phyloP scores from a whole-genome alignment of 2,888 invertebrate genomes.

The Coleophora flavipennella region DNA sequence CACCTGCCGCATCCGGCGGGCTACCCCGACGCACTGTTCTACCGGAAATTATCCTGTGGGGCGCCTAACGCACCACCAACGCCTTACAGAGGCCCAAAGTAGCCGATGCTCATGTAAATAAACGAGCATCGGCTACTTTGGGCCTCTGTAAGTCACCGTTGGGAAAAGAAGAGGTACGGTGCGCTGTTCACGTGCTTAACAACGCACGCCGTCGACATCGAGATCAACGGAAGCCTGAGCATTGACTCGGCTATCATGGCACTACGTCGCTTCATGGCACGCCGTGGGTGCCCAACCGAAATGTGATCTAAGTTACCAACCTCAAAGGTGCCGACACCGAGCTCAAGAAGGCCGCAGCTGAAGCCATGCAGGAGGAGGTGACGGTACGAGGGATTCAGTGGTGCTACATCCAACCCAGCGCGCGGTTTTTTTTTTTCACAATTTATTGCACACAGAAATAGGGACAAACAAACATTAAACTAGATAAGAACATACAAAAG shows the following conservation, averaged over 20 bases:
- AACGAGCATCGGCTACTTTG: too few relatives aligned
- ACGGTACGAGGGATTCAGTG: not conserved
- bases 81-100: too few relatives aligned
- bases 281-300: conserved; percentile 1
- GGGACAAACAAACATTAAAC: too few relatives aligned
- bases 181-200: conserved; percentile 2
- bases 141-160: too few relatives aligned
- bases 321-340: not conserved
- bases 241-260: conserved; percentile 5
- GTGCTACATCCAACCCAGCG: conserved; percentile 1
- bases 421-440: too few relatives aligned
- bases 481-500: too few relatives aligned
- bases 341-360: not conserved
- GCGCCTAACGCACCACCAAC: too few relatives aligned
- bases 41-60: too few relatives aligned
- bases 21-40: too few relatives aligned
- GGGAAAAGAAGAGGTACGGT: not conserved
- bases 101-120: too few relatives aligned
- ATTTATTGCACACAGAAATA: too few relatives aligned
- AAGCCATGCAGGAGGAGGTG: not conserved
- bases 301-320: not conserved
- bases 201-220: not conserved
- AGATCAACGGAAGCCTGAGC: not conserved
- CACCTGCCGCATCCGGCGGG: too few relatives aligned
- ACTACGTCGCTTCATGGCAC: conserved; percentile 2